phyloP scores from a whole-genome alignment of 2,797 vertebrate species.

The Zalophus californianus region DNA sequence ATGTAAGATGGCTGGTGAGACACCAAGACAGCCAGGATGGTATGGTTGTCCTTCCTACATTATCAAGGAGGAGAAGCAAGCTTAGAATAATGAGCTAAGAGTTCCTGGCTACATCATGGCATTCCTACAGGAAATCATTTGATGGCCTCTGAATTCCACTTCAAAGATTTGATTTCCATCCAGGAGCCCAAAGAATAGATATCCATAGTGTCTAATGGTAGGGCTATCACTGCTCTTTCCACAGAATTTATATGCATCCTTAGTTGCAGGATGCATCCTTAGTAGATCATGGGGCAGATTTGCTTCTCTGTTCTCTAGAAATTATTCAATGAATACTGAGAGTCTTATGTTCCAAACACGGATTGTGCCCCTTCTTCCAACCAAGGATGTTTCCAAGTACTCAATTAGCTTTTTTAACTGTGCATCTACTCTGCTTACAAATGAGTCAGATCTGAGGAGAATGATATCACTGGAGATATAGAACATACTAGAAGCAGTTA shows the following conservation, averaged over 20 bases:
- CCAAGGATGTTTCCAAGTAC: background rate
- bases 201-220: background rate
- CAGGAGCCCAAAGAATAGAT: background rate
- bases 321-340: background rate
- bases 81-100: background rate
- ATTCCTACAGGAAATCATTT: background rate
- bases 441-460: background rate
- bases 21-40: background rate
- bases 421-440: constrained; percentile 27
- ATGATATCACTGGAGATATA: background rate
- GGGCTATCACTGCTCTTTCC: background rate
- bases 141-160: background rate
- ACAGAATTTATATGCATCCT: background rate
- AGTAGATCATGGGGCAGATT: background rate
- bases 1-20: background rate
- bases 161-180: background rate
- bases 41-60: background rate
- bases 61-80: background rate
- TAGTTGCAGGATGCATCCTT: background rate
- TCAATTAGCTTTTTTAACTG: background rate
- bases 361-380: background rate
- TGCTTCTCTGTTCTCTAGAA: constrained; percentile 13
- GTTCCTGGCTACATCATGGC: background rate
- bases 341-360: background rate
- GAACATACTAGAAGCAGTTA: background rate